Conservation (phyloP, 2,888 invertebrate species). For the Pristionchus entomophagus region DNA sequence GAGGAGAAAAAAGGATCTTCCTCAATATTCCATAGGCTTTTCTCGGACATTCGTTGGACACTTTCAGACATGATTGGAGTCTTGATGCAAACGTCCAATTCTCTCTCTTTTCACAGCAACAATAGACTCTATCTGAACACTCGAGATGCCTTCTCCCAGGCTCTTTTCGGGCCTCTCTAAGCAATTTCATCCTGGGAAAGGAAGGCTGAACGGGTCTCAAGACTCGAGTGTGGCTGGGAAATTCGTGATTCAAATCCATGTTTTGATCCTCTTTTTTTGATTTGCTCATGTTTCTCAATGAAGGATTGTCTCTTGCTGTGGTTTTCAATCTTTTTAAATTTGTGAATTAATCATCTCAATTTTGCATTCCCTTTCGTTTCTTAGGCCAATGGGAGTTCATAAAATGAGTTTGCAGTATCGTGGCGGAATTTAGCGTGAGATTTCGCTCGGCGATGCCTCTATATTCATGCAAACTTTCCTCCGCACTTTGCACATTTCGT, state of each 20-base stretch:
- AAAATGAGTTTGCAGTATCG: neutral
- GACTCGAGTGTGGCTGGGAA: too few relatives aligned
- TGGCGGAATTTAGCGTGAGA: neutral
- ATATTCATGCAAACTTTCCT: neutral
- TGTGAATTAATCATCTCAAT: neutral
- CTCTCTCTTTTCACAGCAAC: neutral
- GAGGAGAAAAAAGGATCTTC: too few relatives aligned
- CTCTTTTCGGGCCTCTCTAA: neutral
- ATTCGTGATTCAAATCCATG: neutral
- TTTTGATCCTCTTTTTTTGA: neutral
- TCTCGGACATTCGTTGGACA: neutral
- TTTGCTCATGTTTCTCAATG: neutral
- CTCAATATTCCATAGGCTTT: too few relatives aligned
- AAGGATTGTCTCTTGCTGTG: neutral
- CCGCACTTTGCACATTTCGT: neutral
- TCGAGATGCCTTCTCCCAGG: neutral
- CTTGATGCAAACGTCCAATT: neutral
- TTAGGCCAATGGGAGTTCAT: neutral
- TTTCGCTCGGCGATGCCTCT: neutral
- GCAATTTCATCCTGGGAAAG: neutral
- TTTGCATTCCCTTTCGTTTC: neutral
- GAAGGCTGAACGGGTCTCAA: too few relatives aligned
- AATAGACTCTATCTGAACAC: conserved; percentile 27
- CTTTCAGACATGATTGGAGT: neutral
- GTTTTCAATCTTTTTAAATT: neutral